These are phyloP conservation scores for Tricholauxania praeusta DNA, from an alignment of 2,888 invertebrate genomes.

Conservation along the genomic window DNA sequence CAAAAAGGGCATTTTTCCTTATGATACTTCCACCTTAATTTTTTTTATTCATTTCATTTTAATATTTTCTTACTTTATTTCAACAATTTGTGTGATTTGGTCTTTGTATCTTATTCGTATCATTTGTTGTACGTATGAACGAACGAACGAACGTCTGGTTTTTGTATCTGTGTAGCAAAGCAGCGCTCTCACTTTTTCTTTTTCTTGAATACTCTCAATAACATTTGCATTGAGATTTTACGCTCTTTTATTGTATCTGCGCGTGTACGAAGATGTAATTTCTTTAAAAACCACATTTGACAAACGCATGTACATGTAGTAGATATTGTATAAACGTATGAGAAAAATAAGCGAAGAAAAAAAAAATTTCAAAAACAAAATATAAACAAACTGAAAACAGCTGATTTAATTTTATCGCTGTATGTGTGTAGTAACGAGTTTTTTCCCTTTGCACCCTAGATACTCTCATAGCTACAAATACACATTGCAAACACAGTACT, in stretches of 20 bases:
- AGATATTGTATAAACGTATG: slow-evolving; percentile 2
- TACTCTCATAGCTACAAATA: too few species aligned
- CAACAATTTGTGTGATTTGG: slow-evolving; percentile 14
- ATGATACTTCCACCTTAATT: too few species aligned
- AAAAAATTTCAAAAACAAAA: slow-evolving; percentile 57
- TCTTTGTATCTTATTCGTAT: slow-evolving; percentile 11
- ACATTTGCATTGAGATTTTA: background rate
- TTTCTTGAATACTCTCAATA: background rate
- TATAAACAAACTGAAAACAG: slow-evolving; percentile 62
- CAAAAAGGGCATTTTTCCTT: slow-evolving; percentile 4
- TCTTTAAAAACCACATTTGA: background rate
- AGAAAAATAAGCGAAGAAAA: background rate
- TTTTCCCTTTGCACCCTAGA: background rate
- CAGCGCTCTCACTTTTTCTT: slow-evolving; percentile 6
- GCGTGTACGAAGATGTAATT: background rate
- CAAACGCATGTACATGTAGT: slow-evolving; percentile 16
- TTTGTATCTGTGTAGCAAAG: slow-evolving; percentile 31
- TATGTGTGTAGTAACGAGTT: slow-evolving; percentile 20
- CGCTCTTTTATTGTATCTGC: slow-evolving; percentile 13
- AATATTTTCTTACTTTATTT: slow-evolving; percentile 24
- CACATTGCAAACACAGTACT: too few species aligned
- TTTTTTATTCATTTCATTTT: slow-evolving; percentile 8
- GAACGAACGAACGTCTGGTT: background rate
- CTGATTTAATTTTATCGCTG: slow-evolving; percentile 50
- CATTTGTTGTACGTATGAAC: slow-evolving; percentile 13